Evolutionary conservation across 2,113 vertebrate species (phyloP).

Genomic region (Sebastes schlegelii): DNA sequence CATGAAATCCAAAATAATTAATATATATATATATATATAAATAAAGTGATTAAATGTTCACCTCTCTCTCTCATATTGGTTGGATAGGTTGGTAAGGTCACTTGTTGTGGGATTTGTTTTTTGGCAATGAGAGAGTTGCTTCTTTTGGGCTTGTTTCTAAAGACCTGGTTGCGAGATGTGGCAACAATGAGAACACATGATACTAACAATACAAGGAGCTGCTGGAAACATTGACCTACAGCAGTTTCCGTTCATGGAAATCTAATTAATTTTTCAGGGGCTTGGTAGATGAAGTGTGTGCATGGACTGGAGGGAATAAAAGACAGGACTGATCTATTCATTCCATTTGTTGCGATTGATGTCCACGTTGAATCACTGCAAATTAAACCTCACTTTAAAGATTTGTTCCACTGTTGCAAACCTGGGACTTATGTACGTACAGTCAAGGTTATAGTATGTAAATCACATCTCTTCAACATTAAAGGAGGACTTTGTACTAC

Average conservation of each 20-base stretch:
- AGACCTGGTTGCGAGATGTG: too few relatives aligned
- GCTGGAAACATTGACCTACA: background rate
- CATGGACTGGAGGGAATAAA: background rate
- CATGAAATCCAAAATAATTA: too few relatives aligned
- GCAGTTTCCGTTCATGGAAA: background rate
- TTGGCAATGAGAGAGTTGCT: too few relatives aligned
- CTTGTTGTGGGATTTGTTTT: too few relatives aligned
- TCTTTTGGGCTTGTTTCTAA: too few relatives aligned
- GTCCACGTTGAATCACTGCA: background rate
- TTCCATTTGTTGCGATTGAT: background rate
- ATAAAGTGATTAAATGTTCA: too few relatives aligned
- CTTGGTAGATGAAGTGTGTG: background rate
- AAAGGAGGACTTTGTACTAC: background rate
- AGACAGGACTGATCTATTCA: background rate
- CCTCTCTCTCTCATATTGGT: too few relatives aligned
- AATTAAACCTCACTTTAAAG: constrained; percentile 1
- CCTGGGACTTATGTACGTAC: background rate
- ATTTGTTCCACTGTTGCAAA: background rate
- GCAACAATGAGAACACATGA: background rate
- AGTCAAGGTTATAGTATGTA: constrained; percentile 21
- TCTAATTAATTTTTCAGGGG: background rate
- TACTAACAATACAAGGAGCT: background rate
- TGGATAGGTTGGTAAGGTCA: too few relatives aligned
- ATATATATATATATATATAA: too few relatives aligned
- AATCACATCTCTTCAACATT: background rate